Conservation (phyloP, 2,888 invertebrate species). For the Drosophila lacicola region DNA sequence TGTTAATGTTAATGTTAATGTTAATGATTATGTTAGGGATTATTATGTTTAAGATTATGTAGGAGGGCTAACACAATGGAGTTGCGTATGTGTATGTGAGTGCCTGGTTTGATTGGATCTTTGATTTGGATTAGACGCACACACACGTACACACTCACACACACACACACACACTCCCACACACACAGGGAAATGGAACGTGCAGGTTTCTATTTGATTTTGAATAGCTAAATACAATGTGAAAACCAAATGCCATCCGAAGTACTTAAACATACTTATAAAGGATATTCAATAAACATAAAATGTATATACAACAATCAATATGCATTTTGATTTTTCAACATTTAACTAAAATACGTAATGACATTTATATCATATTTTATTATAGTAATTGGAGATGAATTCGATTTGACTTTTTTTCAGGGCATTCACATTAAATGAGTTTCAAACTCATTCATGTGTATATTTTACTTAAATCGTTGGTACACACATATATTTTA, state of each 20-base stretch:
- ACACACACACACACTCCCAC: constrained; percentile 5
- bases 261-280: constrained; percentile 17
- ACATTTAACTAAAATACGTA: constrained; percentile 10
- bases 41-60: constrained; percentile 13
- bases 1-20: constrained; percentile 30
- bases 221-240: constrained; percentile 23
- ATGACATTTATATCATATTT: neutral
- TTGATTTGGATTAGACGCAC: constrained; percentile 4
- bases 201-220: constrained; percentile 21
- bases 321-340: neutral
- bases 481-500: constrained; percentile 4
- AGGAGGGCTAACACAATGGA: neutral
- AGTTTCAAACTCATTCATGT: constrained; percentile 20
- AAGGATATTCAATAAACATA: constrained; percentile 14
- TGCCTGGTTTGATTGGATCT: constrained; percentile 12
- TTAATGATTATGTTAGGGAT: constrained; percentile 23
- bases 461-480: constrained; percentile 14
- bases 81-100: constrained; percentile 2
- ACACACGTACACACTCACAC: constrained; percentile 6
- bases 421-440: constrained; percentile 22
- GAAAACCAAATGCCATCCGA: constrained; percentile 14
- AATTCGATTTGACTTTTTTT: constrained; percentile 20
- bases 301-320: constrained; percentile 19
- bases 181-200: constrained; percentile 13
- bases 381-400: neutral